Base-by-base conservation (phyloP, 2,113 vertebrate species). In the Pimephales promelas region DNA sequence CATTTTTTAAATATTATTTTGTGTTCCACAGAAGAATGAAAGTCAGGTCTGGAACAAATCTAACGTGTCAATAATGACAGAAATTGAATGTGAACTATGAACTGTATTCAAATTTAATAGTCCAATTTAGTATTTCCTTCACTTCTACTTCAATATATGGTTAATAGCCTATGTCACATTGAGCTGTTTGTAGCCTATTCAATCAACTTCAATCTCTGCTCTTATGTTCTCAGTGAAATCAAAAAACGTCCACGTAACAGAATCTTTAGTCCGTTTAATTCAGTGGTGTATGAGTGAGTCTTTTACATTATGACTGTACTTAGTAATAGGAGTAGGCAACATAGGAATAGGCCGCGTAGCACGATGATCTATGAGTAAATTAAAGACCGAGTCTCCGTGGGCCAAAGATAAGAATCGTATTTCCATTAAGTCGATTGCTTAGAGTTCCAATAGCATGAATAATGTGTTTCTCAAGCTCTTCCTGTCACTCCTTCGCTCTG, bases 361-460 rank as follows among this genome's bases (percentile, higher is more conserved):
- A 92, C 93, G 83, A 85, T 92, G 91, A 92, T 91, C 89, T 91
- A 91, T 88, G 87, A 89, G 86, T 86, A 88, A 90, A 89, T 92
- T 91, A 91, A 88, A 84, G 85, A 88, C 84, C 77, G 88, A 92
- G 91, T 92, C 92, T 92, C 90, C 77, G 82, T 88, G 90, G 89
- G 90, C 93, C 92, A 85, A 92, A 90, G 91, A 94, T 92, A 92
- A 91, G 87, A 92, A 91, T 93, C 78, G 84, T 90, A 91, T 93
- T 93, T 92, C 90, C 92, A 93, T 92, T 92, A 88, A 92, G 92
- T 92, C 93, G 90, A 93, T 92, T 87, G 89, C 89, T 89, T 90
- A 90, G 89, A 84, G 90, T 90, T 90, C 92, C 89, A 93, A 85
- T 40, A 82, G 68, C 7, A 92, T 94, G 79, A 81, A 24, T 54